phyloP scores from a whole-genome alignment of 2,888 invertebrate genomes.

The Drosophila mercatorum region DNA sequence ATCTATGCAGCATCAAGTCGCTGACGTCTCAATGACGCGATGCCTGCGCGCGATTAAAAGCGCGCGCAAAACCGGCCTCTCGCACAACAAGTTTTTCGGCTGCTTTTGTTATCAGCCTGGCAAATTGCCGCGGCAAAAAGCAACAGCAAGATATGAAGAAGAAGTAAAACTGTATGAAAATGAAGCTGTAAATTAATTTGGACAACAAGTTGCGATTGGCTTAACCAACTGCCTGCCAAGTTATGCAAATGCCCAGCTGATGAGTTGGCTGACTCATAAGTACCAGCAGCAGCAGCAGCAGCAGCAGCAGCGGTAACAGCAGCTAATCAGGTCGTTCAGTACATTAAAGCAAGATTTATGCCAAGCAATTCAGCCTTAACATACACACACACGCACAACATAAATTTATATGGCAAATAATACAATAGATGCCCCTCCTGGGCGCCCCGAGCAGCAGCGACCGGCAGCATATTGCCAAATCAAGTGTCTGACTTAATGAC shows the following conservation, averaged over 20 bases:
- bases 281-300: conserved; percentile 10
- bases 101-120: conserved; percentile 52
- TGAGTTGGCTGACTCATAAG: conserved; percentile 50
- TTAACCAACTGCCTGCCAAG: conserved; percentile 20
- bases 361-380: conserved; percentile 34
- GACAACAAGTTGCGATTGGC: conserved; percentile 30
- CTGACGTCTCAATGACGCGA: conserved; percentile 68
- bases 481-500: conserved; percentile 79
- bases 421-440: conserved; percentile 61
- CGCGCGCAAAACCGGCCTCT: conserved; percentile 36
- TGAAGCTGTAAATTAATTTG: conserved; percentile 72
- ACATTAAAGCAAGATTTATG: conserved; percentile 76
- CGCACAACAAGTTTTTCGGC: conserved; percentile 51
- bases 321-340: conserved; percentile 73
- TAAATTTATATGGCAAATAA: conserved; percentile 76
- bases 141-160: conserved; percentile 7
- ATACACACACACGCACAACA: conserved; percentile 38
- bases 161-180: conserved; percentile 51
- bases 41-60: conserved; percentile 55
- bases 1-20: conserved; percentile 60
- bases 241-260: conserved; percentile 66
- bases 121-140: conserved; percentile 46
- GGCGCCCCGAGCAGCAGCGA: conserved; percentile 42
- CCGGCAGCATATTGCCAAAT: conserved; percentile 66
- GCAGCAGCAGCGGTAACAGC: conserved; percentile 9